phyloP scores from a whole-genome alignment of 2,113 vertebrate species.

The Pholis gunnellus region DNA sequence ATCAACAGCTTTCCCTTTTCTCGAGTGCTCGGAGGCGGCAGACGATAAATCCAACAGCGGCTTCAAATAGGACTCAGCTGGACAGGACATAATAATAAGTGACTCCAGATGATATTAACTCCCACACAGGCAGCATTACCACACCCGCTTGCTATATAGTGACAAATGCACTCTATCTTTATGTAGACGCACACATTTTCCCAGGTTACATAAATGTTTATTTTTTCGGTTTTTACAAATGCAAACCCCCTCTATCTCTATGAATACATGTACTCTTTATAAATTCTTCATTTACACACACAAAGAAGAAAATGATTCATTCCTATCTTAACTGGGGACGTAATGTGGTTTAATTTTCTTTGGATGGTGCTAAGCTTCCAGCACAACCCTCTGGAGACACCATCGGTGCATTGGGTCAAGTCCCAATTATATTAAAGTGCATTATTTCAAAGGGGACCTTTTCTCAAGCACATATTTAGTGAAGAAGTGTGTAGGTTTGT shows the following conservation, averaged over 20 bases:
- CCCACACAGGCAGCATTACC: constrained; percentile 19
- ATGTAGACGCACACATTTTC: constrained; percentile 1
- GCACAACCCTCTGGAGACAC: background rate
- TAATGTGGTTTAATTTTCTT: background rate
- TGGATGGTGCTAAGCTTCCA: background rate
- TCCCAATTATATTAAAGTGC: background rate
- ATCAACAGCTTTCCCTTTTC: constrained; percentile 25
- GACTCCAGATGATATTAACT: constrained; percentile 28
- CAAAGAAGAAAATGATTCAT: background rate
- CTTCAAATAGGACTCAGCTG: constrained; percentile 20
- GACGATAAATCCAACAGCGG: constrained; percentile 30
- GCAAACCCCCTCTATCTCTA: background rate
- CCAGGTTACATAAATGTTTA: background rate
- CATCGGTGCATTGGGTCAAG: background rate
- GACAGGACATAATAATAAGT: constrained; percentile 42
- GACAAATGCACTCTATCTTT: background rate
- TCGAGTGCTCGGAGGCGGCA: constrained; percentile 15
- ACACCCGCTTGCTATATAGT: constrained; percentile 1
- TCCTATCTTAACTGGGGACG: background rate
- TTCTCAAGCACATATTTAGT: background rate
- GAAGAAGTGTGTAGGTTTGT: background rate
- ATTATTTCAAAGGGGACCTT: background rate
- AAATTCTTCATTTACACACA: background rate
- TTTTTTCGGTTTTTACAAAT: background rate
- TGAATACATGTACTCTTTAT: background rate